Percentiles rank a stretch among this genome's conserved stretches.
These are phyloP conservation scores for Coluber constrictor DNA, from an alignment of 2,797 vertebrate species.

Conservation along the genomic window DNA sequence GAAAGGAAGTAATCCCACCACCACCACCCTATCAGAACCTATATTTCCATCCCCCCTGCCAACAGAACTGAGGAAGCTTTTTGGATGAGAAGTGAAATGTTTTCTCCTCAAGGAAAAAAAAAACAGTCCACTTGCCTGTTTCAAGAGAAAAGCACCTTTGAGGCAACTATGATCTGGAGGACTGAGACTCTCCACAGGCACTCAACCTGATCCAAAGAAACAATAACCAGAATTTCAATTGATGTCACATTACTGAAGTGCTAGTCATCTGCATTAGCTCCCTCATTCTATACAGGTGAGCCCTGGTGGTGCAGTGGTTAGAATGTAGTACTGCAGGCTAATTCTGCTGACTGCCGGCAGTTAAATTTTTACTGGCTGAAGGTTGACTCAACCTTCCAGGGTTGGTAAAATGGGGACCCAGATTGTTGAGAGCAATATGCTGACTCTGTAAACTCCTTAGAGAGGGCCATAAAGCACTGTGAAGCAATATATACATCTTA, in stretches of 20 bases:
- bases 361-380: not conserved
- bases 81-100: not conserved
- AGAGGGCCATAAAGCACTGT: not conserved
- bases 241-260: not conserved
- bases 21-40: not conserved
- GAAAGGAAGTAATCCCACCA: not conserved
- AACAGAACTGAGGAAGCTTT: not conserved
- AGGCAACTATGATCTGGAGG: not conserved
- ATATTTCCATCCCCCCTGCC: not conserved
- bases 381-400: not conserved
- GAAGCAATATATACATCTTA: not conserved
- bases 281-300: not conserved
- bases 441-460: not conserved
- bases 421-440: not conserved
- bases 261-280: not conserved
- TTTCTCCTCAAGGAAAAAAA: not conserved
- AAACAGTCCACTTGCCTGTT: not conserved
- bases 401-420: not conserved
- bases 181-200: not conserved
- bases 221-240: constrained; percentile 27
- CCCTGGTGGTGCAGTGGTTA: not conserved
- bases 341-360: not conserved
- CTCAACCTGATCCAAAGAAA: constrained; percentile 34
- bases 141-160: not conserved
- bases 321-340: not conserved